A percentile compares a stretch with the other conserved stretches of the same genome.
Conservation (phyloP, 2,888 invertebrate species). For the Mesoligia furuncula region DNA sequence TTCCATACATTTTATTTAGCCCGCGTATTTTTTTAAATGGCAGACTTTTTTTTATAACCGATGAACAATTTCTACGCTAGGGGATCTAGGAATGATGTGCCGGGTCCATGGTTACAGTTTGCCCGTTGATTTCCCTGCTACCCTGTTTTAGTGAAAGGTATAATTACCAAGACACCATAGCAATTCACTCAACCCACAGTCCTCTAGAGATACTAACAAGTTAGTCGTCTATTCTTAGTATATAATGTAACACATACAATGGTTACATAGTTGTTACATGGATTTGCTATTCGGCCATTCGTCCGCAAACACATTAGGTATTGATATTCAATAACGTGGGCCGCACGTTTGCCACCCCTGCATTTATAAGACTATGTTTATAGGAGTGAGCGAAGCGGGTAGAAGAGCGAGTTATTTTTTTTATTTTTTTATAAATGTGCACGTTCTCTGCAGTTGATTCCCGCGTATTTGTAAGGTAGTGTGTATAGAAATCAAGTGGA, state of each 20-base stretch:
- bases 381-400: conserved; percentile 66
- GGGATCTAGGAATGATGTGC: too few relatives aligned
- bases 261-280: conserved; percentile 1
- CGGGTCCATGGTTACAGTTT: too few relatives aligned
- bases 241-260: neutral
- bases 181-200: too few relatives aligned
- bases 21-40: too few relatives aligned
- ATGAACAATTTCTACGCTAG: too few relatives aligned
- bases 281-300: conserved; percentile 4
- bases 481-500: neutral
- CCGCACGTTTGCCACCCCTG: conserved; percentile 80
- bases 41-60: too few relatives aligned
- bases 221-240: neutral
- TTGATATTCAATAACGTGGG: conserved; percentile 34
- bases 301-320: conserved; percentile 26
- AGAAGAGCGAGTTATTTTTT: conserved; percentile 28
- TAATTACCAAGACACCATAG: neutral
- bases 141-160: neutral
- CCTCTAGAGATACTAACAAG: neutral
- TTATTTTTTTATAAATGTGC: neutral
- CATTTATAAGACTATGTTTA: conserved; percentile 66
- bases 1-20: too few relatives aligned
- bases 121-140: too few relatives aligned
- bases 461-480: neutral
- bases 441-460: neutral